Conservation (phyloP, 2,113 vertebrate species). For the Isichthys henryi region DNA sequence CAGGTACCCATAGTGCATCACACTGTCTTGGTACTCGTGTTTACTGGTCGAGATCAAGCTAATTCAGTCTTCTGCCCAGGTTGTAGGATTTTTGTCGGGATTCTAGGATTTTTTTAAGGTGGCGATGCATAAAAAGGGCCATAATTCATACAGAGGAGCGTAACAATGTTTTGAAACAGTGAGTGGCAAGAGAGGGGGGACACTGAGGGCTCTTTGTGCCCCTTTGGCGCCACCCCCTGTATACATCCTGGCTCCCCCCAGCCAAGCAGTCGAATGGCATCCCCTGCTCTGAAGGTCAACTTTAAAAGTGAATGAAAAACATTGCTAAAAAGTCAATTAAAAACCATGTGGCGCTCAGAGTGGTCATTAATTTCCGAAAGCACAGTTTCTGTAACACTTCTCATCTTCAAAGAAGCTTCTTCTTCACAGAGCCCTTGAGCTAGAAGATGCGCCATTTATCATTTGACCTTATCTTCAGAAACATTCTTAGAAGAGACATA, state of each 20-base stretch:
- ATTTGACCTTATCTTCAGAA: not conserved
- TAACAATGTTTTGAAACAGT: not conserved
- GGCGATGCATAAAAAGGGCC: not conserved
- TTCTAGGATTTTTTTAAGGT: not conserved
- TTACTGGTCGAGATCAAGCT: not conserved
- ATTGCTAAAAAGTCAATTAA: not conserved
- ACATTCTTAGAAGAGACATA: not conserved
- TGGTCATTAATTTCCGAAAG: not conserved
- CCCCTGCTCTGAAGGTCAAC: not conserved
- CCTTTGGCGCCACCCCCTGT: not conserved
- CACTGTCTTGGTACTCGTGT: not conserved
- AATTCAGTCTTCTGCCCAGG: not conserved
- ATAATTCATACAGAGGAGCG: not conserved
- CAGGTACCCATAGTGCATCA: not conserved
- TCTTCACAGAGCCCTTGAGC: not conserved
- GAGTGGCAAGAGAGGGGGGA: not conserved
- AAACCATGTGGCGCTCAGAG: not conserved
- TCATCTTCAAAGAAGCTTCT: constrained; percentile 6
- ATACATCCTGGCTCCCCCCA: not conserved
- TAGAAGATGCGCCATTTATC: not conserved
- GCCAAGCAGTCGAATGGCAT: not conserved
- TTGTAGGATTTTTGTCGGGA: not conserved
- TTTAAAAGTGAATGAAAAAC: not conserved
- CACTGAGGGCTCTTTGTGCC: not conserved
- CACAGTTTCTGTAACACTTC: not conserved